Conservation (phyloP, 2,113 vertebrate genomes). For the Lamprotornis superbus region DNA sequence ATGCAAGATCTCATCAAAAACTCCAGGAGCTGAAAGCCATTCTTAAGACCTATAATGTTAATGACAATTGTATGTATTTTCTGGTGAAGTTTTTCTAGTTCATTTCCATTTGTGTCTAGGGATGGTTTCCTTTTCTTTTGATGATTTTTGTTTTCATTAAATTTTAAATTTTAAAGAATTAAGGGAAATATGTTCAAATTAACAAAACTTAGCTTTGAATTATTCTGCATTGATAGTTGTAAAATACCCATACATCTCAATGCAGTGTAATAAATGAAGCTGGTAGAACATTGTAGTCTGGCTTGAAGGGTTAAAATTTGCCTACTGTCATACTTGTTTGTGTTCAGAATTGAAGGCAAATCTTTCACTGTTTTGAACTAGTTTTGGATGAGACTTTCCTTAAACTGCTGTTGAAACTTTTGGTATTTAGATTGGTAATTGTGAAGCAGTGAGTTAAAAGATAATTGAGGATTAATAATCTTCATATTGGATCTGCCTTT, state of each 20-base stretch:
- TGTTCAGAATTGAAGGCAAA: not conserved
- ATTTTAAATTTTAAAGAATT: not conserved
- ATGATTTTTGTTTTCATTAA: not conserved
- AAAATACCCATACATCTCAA: not conserved
- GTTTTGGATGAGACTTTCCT: not conserved
- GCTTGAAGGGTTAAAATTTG: not conserved
- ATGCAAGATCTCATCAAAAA: conserved; percentile 95
- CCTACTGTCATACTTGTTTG: not conserved
- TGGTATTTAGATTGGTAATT: not conserved
- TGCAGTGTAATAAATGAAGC: not conserved
- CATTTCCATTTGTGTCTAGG: not conserved
- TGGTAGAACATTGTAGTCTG: not conserved
- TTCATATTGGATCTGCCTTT: not conserved
- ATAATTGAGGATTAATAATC: not conserved
- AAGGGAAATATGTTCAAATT: not conserved
- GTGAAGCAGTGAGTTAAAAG: not conserved
- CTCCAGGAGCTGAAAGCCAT: conserved; percentile 96
- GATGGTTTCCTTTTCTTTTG: not conserved
- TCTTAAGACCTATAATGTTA: conserved; percentile 87
- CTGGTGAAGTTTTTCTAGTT: not conserved
- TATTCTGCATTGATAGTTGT: not conserved
- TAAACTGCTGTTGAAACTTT: not conserved
- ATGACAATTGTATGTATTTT: conserved; percentile 88
- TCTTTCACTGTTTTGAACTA: not conserved
- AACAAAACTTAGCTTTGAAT: not conserved